Evolutionary conservation across 2,888 invertebrate species (phyloP).

Genomic region (Portevinia maculata): DNA sequence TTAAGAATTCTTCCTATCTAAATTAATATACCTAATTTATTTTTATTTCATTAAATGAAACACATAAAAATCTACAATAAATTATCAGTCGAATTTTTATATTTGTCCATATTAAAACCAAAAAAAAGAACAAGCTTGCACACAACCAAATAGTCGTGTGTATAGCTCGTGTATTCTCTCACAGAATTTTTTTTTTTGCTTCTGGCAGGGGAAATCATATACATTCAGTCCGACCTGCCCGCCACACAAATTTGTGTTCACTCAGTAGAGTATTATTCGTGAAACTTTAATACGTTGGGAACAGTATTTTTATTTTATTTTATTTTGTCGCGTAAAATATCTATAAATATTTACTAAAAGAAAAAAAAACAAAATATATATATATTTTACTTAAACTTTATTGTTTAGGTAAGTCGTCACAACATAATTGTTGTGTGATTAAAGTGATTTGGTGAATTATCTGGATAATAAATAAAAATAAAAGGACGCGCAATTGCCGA

Average conservation of each 20-base stretch:
- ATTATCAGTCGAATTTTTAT: constrained; percentile 24
- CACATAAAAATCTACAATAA: too few relatives aligned
- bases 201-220: constrained; percentile 66
- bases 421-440: constrained; percentile 48
- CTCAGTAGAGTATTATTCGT: constrained; percentile 69
- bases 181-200: constrained; percentile 44
- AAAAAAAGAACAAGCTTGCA: constrained; percentile 32
- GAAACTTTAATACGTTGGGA: constrained; percentile 65
- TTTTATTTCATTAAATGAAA: constrained; percentile 11
- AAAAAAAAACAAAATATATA: constrained; percentile 10
- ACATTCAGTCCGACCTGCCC: constrained; percentile 72
- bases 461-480: constrained; percentile 42
- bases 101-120: constrained; percentile 26
- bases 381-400: constrained; percentile 61
- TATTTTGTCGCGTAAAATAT: constrained; percentile 67
- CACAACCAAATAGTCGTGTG: constrained; percentile 26
- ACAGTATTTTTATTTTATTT: constrained; percentile 52
- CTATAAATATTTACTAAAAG: constrained; percentile 53
- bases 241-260: constrained; percentile 69
- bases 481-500: constrained; percentile 65
- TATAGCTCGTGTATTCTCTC: constrained; percentile 7
- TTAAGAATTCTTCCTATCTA: background rate
- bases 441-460: constrained; percentile 57
- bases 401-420: constrained; percentile 68
- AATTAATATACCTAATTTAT: constrained; percentile 9